A percentile compares a stretch with the other conserved stretches of the same genome.
These are phyloP conservation scores for Prolemur simus DNA, from an alignment of 2,113 vertebrate genomes.

Conservation along the genomic window DNA sequence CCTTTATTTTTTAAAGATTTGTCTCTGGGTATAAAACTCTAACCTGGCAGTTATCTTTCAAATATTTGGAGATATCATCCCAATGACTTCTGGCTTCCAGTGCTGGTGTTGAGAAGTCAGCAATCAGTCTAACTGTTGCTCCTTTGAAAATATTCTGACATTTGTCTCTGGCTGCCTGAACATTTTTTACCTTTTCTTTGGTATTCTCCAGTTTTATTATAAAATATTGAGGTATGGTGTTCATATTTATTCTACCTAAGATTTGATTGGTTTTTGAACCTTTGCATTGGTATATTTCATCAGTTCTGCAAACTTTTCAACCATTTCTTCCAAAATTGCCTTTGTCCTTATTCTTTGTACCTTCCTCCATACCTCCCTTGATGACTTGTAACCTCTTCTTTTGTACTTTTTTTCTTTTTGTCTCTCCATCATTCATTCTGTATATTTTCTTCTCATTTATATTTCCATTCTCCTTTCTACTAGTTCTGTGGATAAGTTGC, in stretches of 20 bases:
- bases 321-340: neutral
- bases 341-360: neutral
- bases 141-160: neutral
- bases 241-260: neutral
- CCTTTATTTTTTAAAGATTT: neutral
- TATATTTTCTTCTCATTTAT: neutral
- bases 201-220: neutral
- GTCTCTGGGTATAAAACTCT: neutral
- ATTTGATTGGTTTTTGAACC: neutral
- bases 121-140: neutral
- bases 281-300: neutral
- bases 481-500: neutral
- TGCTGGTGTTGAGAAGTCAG: neutral
- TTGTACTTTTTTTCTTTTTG: neutral
- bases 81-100: neutral
- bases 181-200: neutral
- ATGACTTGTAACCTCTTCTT: neutral
- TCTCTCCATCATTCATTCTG: neutral
- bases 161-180: neutral
- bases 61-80: neutral
- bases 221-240: neutral
- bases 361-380: neutral
- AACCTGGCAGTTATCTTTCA: neutral
- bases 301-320: neutral
- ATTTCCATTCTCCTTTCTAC: neutral